Conservation (phyloP, 2,113 vertebrate genomes). For the Bungarus multicinctus region DNA sequence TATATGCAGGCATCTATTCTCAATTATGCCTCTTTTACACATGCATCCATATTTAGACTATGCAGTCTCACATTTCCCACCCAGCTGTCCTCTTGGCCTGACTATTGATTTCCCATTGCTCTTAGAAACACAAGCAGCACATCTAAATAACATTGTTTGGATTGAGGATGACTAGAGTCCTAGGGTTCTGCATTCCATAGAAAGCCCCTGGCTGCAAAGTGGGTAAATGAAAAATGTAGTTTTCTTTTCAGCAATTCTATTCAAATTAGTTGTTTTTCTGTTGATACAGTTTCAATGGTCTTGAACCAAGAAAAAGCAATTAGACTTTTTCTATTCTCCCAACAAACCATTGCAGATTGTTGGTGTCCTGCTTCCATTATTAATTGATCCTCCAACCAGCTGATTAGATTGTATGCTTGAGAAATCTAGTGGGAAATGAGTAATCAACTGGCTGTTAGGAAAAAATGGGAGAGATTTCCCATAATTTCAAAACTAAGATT, state of each 20-base stretch:
- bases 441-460: not conserved
- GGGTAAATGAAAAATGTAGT: not conserved
- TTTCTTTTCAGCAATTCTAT: not conserved
- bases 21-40: not conserved
- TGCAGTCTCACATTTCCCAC: not conserved
- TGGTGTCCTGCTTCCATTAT: not conserved
- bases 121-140: not conserved
- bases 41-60: not conserved
- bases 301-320: not conserved
- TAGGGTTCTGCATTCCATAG: not conserved
- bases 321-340: not conserved
- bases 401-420: not conserved
- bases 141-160: not conserved
- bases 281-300: not conserved
- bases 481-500: not conserved
- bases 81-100: not conserved
- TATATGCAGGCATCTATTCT: not conserved
- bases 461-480: not conserved
- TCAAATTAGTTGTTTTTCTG: not conserved
- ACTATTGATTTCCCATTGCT: not conserved
- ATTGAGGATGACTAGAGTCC: not conserved
- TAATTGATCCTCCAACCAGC: not conserved
- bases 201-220: not conserved
- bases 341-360: not conserved
- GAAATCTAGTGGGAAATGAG: not conserved